Evolutionary conservation across 2,888 invertebrate genomes (phyloP).

Genomic region (Cordylochernes scorpioides): DNA sequence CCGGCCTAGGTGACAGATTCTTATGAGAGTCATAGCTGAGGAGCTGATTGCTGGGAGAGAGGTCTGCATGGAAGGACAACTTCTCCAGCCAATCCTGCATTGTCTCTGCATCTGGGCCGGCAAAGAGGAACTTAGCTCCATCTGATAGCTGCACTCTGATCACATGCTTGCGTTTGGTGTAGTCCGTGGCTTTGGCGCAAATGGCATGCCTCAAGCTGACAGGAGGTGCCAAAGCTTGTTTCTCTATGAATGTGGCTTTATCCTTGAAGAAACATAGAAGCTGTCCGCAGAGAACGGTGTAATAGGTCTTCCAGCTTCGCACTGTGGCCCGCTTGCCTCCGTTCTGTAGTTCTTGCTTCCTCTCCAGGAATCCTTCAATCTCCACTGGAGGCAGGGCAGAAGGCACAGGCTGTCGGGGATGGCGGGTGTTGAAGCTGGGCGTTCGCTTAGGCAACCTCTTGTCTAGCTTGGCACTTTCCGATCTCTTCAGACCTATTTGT

Average conservation of each 20-base stretch:
- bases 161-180: slow-evolving; percentile 78
- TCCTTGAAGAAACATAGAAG: slow-evolving; percentile 91
- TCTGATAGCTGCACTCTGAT: slow-evolving; percentile 64
- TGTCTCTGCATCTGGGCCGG: slow-evolving; percentile 39
- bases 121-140: slow-evolving; percentile 74
- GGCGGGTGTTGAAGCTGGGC: slow-evolving; percentile 75
- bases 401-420: slow-evolving; percentile 24
- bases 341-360: slow-evolving; percentile 76
- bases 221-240: slow-evolving; percentile 63
- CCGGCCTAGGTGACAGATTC: too few relatives aligned
- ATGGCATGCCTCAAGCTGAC: slow-evolving; percentile 42
- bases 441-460: slow-evolving; percentile 40
- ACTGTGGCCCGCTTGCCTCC: slow-evolving; percentile 84
- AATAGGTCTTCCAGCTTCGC: slow-evolving; percentile 79
- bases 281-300: slow-evolving; percentile 86
- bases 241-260: slow-evolving; percentile 58
- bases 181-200: slow-evolving; percentile 66
- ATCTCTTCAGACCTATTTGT: too few relatives aligned
- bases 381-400: slow-evolving; percentile 51
- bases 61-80: slow-evolving; percentile 66
- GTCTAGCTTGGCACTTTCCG: slow-evolving; percentile 11
- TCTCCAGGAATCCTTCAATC: slow-evolving; percentile 63
- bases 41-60: slow-evolving; percentile 65
- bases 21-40: slow-evolving; percentile 38
- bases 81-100: slow-evolving; percentile 75